phyloP scores from a whole-genome alignment of 1,140 invertebrate species.

The Cyclina sinensis region DNA sequence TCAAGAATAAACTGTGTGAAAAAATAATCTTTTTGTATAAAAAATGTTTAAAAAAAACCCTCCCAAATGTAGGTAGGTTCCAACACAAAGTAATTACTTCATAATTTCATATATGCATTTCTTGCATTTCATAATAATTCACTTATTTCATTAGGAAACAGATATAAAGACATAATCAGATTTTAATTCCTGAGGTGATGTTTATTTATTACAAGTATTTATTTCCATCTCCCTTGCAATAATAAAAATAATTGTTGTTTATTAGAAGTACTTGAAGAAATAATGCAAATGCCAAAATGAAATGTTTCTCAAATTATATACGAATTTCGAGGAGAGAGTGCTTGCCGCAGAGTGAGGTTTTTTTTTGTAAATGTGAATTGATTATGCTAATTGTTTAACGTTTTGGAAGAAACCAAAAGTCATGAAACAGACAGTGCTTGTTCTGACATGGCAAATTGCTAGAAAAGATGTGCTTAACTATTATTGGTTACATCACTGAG shows the following conservation, averaged over 20 bases:
- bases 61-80: no score
- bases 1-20: no score
- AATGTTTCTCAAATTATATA: background rate
- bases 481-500: constrained; percentile 12
- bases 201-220: background rate
- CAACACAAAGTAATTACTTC: no score
- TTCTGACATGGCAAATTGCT: background rate
- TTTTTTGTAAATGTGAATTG: constrained; percentile 37
- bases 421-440: background rate
- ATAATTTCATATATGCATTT: background rate
- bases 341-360: background rate
- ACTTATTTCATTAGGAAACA: background rate
- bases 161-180: no score
- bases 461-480: background rate
- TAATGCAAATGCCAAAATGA: background rate
- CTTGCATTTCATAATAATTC: background rate
- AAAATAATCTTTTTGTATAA: no score
- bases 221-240: background rate
- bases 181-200: background rate
- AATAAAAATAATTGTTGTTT: background rate
- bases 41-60: no score
- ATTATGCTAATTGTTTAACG: constrained; percentile 35
- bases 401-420: background rate
- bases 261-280: background rate
- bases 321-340: background rate